Percentiles rank a stretch among this genome's conserved stretches.
Evolutionary conservation across 2,797 vertebrate species (phyloP).

Genomic region (Rhinella marina): DNA sequence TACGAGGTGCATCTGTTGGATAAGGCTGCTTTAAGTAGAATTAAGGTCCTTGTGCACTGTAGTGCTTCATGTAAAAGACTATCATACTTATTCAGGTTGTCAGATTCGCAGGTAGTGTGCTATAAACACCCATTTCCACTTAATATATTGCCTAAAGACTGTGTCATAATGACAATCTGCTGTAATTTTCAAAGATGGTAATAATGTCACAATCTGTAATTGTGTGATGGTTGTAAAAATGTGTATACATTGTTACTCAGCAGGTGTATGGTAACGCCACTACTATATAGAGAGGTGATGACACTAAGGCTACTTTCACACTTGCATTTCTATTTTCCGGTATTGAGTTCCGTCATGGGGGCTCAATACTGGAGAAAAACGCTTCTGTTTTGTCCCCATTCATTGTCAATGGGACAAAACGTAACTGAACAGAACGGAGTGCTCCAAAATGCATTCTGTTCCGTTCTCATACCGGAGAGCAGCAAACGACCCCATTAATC

Average conservation of each 20-base stretch:
- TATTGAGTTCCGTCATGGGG: too few relatives aligned
- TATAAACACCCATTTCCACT: neutral
- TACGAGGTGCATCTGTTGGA: slow-evolving; percentile 23
- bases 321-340: too few relatives aligned
- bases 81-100: neutral
- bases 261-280: neutral
- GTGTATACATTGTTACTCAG: neutral
- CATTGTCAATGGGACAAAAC: too few relatives aligned
- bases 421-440: too few relatives aligned
- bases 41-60: neutral
- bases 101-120: neutral
- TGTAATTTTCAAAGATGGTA: neutral
- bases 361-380: too few relatives aligned
- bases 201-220: neutral
- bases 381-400: too few relatives aligned
- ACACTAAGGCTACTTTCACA: too few relatives aligned
- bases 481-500: too few relatives aligned
- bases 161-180: neutral
- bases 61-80: neutral
- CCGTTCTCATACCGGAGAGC: too few relatives aligned
- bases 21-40: slow-evolving; percentile 21
- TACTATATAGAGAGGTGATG: neutral
- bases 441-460: too few relatives aligned
- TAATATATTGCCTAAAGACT: neutral
- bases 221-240: neutral